Percentiles rank a stretch among this genome's conserved stretches.
These are phyloP conservation scores for Eublepharis macularius DNA, from an alignment of 2,113 vertebrate species.

Conservation along the genomic window DNA sequence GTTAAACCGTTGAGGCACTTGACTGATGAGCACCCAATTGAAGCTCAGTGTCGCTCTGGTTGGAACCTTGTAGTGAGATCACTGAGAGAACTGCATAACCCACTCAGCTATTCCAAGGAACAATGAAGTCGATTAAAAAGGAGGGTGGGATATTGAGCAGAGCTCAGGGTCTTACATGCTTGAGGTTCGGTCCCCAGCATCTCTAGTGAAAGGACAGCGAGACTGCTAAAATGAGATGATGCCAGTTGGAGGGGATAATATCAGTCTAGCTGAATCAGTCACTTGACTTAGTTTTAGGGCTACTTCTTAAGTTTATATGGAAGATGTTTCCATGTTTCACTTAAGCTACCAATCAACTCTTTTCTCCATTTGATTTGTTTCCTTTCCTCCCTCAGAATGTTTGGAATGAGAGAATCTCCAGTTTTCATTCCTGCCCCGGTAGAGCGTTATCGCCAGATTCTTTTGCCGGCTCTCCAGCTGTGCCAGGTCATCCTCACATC, in stretches of 20 bases:
- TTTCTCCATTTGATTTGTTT: not conserved
- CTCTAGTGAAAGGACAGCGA: not conserved
- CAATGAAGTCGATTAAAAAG: not conserved
- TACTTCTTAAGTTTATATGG: not conserved
- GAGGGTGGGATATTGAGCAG: not conserved
- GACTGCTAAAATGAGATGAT: not conserved
- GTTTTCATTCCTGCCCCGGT: slow-evolving; percentile 91
- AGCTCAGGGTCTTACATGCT: not conserved
- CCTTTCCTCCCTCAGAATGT: slow-evolving; percentile 67
- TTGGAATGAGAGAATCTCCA: slow-evolving; percentile 85
- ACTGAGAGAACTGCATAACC: not conserved
- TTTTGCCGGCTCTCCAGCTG: slow-evolving; percentile 89
- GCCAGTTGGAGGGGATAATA: no score
- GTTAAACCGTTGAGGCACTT: not conserved
- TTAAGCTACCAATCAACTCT: not conserved
- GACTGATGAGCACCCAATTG: not conserved
- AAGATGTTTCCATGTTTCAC: not conserved
- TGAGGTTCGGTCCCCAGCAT: not conserved
- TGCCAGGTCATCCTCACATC: slow-evolving; percentile 95
- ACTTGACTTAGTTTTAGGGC: not conserved
- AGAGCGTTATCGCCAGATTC: slow-evolving; percentile 93
- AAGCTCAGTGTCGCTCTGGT: not conserved
- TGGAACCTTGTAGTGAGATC: no score
- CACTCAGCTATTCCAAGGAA: not conserved
- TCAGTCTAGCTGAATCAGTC: not conserved